Evolutionary conservation across 2,888 invertebrate species (phyloP).

Genomic region (Drosophila kambysellisi): DNA sequence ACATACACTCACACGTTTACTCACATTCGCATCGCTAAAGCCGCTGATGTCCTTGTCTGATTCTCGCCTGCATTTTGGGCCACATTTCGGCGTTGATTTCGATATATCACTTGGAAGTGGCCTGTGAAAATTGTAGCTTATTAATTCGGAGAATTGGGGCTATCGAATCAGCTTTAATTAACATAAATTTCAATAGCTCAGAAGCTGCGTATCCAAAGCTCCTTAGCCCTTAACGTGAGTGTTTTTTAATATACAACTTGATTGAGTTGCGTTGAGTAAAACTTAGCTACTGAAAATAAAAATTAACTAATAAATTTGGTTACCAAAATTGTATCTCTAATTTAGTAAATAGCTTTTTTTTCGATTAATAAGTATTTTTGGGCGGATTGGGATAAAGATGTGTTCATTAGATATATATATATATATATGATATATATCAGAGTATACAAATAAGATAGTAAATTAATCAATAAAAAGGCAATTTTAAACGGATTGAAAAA

Average conservation of each 20-base stretch:
- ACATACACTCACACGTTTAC: not conserved
- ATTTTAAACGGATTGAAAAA: too few species aligned
- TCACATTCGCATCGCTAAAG: slow-evolving; percentile 18
- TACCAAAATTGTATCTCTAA: not conserved
- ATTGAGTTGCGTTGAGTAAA: not conserved
- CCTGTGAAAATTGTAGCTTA: slow-evolving; percentile 38
- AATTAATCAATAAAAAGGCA: too few species aligned
- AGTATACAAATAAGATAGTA: not conserved
- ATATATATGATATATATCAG: not conserved
- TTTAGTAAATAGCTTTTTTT: too few species aligned
- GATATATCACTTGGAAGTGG: slow-evolving; percentile 20
- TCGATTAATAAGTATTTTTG: not conserved
- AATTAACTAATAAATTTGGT: not conserved
- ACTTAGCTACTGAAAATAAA: not conserved
- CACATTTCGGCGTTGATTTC: slow-evolving; percentile 29
- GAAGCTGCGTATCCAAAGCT: not conserved
- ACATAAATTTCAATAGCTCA: slow-evolving; percentile 14
- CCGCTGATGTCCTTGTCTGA: slow-evolving; percentile 41
- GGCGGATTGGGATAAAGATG: not conserved
- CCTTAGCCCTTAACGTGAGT: not conserved
- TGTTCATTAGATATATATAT: not conserved
- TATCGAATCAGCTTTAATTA: slow-evolving; percentile 25
- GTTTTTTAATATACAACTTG: not conserved
- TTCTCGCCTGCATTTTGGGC: slow-evolving; percentile 26
- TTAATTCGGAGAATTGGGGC: slow-evolving; percentile 24